A percentile compares a stretch with the other conserved stretches of the same genome.
These are phyloP conservation scores for Geococcyx californianus DNA, from an alignment of 2,113 vertebrate species.

Conservation along the genomic window DNA sequence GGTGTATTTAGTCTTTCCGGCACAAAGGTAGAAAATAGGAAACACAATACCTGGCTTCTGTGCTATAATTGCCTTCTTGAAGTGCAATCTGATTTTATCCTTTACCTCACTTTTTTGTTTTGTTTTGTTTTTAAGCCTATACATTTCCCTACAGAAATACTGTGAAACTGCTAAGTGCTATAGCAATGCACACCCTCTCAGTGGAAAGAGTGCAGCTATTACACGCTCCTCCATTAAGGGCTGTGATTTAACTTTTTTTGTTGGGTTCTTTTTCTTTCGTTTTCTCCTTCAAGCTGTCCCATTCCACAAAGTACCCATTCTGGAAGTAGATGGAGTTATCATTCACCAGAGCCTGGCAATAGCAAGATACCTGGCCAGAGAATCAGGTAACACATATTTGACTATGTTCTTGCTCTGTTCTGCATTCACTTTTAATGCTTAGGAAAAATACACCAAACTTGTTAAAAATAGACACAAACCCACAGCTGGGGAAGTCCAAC, in stretches of 20 bases:
- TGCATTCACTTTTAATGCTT: neutral
- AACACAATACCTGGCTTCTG: neutral
- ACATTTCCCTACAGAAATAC: neutral
- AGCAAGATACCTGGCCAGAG: slow-evolving; percentile 76
- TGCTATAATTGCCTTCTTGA: neutral
- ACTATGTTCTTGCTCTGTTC: neutral
- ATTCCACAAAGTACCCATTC: slow-evolving; percentile 76
- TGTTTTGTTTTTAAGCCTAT: neutral
- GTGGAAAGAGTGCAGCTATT: neutral
- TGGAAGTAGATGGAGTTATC: slow-evolving; percentile 74
- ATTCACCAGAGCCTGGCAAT: slow-evolving; percentile 82
- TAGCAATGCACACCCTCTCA: neutral
- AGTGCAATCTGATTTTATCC: neutral
- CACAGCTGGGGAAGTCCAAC: neutral
- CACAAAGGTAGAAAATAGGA: neutral
- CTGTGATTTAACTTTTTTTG: neutral
- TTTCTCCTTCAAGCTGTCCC: slow-evolving; percentile 67
- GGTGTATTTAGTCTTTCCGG: neutral
- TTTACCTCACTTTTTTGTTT: neutral
- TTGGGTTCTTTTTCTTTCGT: neutral
- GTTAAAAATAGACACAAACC: neutral
- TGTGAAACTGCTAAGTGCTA: neutral
- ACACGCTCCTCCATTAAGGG: neutral
- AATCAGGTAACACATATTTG: slow-evolving; percentile 71
- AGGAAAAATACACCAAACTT: neutral